Evolutionary conservation across 2,888 invertebrate species (phyloP).

Genomic region (Beris chalybata): DNA sequence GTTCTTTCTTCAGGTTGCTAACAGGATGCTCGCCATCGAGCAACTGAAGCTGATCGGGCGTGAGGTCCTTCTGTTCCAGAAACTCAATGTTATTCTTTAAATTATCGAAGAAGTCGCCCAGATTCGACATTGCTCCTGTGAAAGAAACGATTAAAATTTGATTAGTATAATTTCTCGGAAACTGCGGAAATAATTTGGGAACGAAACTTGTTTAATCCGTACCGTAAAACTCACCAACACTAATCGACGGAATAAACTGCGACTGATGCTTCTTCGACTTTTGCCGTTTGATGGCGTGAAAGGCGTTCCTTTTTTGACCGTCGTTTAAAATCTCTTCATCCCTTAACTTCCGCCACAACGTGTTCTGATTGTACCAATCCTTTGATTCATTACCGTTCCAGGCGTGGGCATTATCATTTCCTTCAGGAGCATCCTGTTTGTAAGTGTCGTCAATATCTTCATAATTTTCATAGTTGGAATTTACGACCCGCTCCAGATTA

Average conservation of each 20-base stretch:
- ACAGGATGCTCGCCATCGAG: conserved; percentile 51
- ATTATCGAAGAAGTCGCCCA: conserved; percentile 52
- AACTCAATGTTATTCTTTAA: conserved; percentile 50
- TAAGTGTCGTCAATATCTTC: conserved; percentile 27
- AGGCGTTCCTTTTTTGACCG: conserved; percentile 40
- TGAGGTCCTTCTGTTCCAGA: conserved; percentile 48
- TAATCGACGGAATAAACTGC: conserved; percentile 50
- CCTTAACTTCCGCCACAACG: conserved; percentile 3
- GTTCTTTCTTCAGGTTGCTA: conserved; percentile 44
- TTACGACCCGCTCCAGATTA: conserved; percentile 10
- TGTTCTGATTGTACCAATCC: background rate
- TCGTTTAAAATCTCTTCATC: conserved; percentile 26
- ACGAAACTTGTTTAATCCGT: conserved; percentile 28
- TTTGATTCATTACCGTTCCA: conserved; percentile 1
- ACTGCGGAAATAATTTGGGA: background rate
- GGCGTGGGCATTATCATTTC: conserved; percentile 22
- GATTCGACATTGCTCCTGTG: conserved; percentile 50
- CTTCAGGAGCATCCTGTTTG: conserved; percentile 25
- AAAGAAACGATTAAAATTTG: background rate
- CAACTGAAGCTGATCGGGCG: conserved; percentile 45
- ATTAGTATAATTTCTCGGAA: background rate
- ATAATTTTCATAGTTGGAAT: conserved; percentile 27
- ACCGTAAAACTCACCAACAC: conserved; percentile 50
- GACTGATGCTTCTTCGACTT: conserved; percentile 40
- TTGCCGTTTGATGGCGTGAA: conserved; percentile 44